phyloP scores from a whole-genome alignment of 2,888 invertebrate species.

The Hyalella azteca region DNA sequence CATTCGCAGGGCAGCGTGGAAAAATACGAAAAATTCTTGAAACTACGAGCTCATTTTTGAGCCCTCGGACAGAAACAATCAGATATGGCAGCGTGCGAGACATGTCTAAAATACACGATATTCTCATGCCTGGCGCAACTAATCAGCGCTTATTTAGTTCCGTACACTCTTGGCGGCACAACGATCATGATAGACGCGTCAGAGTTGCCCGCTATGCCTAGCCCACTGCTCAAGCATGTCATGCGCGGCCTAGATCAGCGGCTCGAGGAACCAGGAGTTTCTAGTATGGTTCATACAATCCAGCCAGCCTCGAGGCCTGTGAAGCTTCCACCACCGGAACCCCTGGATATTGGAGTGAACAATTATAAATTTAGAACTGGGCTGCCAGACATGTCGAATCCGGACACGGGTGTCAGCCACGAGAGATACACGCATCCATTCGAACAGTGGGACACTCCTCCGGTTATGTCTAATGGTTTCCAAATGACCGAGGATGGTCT shows the following conservation, averaged over 20 bases:
- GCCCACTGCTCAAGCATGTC: neutral
- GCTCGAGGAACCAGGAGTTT: neutral
- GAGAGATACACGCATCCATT: neutral
- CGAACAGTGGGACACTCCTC: neutral
- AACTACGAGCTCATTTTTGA: too few species aligned
- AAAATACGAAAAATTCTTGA: too few species aligned
- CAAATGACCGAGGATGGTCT: neutral
- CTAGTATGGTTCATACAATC: slow-evolving; percentile 20
- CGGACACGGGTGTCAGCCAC: neutral
- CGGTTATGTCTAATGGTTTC: neutral
- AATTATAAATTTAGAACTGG: neutral
- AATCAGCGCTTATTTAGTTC: slow-evolving; percentile 29
- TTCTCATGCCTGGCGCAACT: neutral
- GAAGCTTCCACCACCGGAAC: neutral
- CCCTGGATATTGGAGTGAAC: neutral
- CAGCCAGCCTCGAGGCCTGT: neutral
- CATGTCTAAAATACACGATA: too few species aligned
- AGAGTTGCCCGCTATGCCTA: slow-evolving; percentile 13
- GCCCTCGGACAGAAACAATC: too few species aligned
- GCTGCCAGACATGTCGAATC: neutral
- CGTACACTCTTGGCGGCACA: slow-evolving; percentile 47
- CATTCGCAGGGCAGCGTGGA: too few species aligned
- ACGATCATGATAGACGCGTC: slow-evolving; percentile 48
- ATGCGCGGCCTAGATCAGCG: slow-evolving; percentile 16
- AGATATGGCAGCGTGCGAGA: too few species aligned